Conservation (phyloP, 1,140 invertebrate species). For the Aphis craccivora region DNA sequence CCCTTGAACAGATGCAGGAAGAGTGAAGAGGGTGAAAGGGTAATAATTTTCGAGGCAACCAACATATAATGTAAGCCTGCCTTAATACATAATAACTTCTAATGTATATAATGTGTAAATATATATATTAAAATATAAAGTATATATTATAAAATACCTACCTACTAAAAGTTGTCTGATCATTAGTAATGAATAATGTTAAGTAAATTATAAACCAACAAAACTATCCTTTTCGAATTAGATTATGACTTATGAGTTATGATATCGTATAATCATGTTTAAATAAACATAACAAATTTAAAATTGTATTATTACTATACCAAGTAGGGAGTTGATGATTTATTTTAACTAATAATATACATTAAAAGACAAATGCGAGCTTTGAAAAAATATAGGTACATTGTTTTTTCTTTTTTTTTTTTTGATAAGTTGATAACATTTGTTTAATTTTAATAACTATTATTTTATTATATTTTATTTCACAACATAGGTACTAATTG, state of each 20-base stretch:
- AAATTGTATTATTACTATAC: neutral
- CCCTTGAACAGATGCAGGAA: neutral
- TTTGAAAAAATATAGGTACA: neutral
- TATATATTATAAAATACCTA: neutral
- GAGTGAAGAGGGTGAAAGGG: neutral
- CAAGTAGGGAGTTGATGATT: neutral
- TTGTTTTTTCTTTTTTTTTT: neutral
- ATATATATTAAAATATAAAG: too few species aligned
- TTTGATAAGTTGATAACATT: neutral
- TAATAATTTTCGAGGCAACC: conserved; percentile 43
- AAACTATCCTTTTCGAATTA: conserved; percentile 29
- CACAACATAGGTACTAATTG: too few species aligned
- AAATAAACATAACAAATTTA: neutral
- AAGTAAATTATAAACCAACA: conserved; percentile 22
- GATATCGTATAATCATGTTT: neutral
- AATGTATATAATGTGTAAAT: neutral
- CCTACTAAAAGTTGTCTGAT: conserved; percentile 42
- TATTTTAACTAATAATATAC: neutral
- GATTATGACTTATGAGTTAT: neutral
- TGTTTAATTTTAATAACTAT: neutral
- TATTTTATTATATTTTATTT: too few species aligned
- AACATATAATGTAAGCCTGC: neutral
- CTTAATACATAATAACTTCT: conserved; percentile 3
- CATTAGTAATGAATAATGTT: neutral
- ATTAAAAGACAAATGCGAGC: too few species aligned